Base-by-base conservation (phyloP, 2,797 vertebrate species). In the Leucoraja ocellata region DNA sequence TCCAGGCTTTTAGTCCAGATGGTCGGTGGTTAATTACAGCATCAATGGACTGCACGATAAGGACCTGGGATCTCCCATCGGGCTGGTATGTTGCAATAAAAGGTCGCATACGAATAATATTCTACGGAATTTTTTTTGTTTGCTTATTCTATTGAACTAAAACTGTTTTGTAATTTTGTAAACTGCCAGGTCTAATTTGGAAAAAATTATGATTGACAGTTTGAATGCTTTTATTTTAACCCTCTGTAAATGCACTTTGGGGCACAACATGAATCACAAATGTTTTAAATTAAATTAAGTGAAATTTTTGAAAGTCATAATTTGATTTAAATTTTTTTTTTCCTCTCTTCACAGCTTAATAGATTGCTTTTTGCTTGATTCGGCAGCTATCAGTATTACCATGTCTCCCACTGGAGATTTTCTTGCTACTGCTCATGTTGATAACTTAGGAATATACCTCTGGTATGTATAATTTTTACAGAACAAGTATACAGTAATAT, bases 401-500 rank as follows among this genome's bases (percentile, higher is more conserved):
- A 96, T 99, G 97, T 99, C 99, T 0, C 98, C 98, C 1, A 99
- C 98, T 0, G 98, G 98, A 96, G 98, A 99, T 95, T 99, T 98
- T 95, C 95, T 99, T 93, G 97, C 98, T 25, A 98, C 99, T 0
- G 94, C 97, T n/a, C 99, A 99, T 0, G 97, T 99, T 5, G 98
- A 99, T 95, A 97, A 97, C 91, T 97, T 99, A 95, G 98, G 98
- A 93, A 95, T 99, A 95, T 99, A 97, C 94, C 96, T 99, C 23
- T 99, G 98, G 98, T 99, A 94, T 96, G 98, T 96, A 93, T 8
- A 93, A 0, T n/a, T 76, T 92, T 92, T 92, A 92, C 25, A 74
- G 68, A 92, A 73, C 23, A 54, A 54, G 21, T 71, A 71, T 73
- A 71, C 39, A 71, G 65, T 36, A 91, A 71, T 91, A 71, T 14